Percentiles rank a stretch among this genome's conserved stretches.
Conservation (phyloP, 2,113 vertebrate genomes). For the Heterotilapia buettikoferi region DNA sequence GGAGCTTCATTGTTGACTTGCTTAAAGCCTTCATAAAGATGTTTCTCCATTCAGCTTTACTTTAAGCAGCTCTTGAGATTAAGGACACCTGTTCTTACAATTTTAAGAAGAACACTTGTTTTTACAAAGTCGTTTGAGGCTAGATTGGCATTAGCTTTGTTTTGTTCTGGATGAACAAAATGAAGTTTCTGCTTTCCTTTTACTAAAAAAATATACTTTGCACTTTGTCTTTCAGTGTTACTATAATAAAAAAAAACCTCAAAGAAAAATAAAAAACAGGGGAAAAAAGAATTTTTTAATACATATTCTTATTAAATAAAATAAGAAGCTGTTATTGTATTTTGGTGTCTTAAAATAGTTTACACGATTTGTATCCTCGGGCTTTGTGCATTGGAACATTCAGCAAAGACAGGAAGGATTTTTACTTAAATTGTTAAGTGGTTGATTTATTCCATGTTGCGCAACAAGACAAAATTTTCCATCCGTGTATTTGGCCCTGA, state of each 20-base stretch:
- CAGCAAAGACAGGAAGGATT: not conserved
- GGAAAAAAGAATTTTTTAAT: fast-evolving
- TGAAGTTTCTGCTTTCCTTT: not conserved
- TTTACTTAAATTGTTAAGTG: not conserved
- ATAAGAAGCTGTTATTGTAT: not conserved
- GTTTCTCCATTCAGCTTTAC: not conserved
- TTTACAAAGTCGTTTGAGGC: not conserved
- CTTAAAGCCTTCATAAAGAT: not conserved
- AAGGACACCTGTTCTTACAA: not conserved
- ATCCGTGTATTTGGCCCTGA: not conserved
- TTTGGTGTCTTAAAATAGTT: not conserved
- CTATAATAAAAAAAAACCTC: not conserved
- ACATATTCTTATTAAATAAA: not conserved
- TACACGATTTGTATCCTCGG: not conserved
- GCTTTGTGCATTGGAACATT: not conserved
- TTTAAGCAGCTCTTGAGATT: not conserved
- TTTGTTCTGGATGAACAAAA: not conserved
- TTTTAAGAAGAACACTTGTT: not conserved
- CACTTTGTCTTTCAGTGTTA: not conserved
- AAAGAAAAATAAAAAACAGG: not conserved
- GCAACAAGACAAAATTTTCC: not conserved
- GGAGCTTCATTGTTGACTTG: not conserved
- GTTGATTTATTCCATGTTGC: not conserved
- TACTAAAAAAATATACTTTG: not conserved
- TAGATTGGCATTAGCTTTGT: not conserved